These are phyloP conservation scores for Esox masquinongy DNA, from an alignment of 2,797 vertebrate species.

Conservation along the genomic window DNA sequence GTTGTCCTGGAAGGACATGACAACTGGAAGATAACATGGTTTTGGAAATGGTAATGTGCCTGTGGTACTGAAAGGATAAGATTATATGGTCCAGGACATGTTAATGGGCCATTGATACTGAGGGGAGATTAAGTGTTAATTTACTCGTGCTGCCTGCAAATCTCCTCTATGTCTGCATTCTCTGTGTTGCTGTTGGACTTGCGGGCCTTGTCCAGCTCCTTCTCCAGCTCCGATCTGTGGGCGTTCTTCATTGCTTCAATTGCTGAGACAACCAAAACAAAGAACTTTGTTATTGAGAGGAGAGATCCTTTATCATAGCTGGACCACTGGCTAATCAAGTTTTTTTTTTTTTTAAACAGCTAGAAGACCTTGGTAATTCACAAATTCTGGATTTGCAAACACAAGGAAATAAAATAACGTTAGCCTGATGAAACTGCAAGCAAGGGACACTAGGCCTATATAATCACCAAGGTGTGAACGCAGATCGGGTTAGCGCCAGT, in stretches of 20 bases:
- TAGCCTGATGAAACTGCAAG: background rate
- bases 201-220: conserved; percentile 78
- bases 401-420: background rate
- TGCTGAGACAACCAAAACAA: conserved; percentile 56
- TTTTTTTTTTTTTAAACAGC: no score
- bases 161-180: conserved; percentile 80
- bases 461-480: background rate
- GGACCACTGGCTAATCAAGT: background rate
- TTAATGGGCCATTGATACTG: background rate
- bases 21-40: background rate
- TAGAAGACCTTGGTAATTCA: background rate
- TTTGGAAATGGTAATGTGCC: background rate
- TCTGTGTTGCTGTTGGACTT: conserved; percentile 76
- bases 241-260: conserved; percentile 86
- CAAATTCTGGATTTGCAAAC: background rate
- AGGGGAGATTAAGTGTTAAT: conserved; percentile 24
- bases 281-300: conserved; percentile 1
- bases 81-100: background rate
- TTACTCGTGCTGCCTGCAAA: conserved; percentile 80
- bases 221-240: conserved; percentile 80
- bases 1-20: background rate
- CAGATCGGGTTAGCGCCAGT: background rate
- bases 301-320: background rate
- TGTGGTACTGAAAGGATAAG: background rate
- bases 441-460: background rate